These are phyloP conservation scores for Andricus curvator DNA, from an alignment of 2,888 invertebrate species.

Conservation along the genomic window DNA sequence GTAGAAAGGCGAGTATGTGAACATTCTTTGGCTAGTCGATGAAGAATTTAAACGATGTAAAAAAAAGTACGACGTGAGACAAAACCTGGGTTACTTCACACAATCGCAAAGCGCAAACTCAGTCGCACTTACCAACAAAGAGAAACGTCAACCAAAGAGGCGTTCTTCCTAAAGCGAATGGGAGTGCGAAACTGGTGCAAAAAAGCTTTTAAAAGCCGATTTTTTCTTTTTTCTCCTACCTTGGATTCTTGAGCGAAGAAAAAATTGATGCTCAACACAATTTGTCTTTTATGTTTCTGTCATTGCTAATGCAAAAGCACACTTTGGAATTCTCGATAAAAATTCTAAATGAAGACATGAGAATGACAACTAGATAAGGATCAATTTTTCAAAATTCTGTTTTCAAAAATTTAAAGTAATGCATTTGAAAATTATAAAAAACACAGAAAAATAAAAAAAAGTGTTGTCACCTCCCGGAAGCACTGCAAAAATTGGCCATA, in stretches of 20 bases:
- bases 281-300: background rate
- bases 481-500: too few relatives aligned
- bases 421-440: too few relatives aligned
- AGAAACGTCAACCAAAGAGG: constrained; percentile 27
- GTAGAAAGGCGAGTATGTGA: background rate
- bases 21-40: constrained; percentile 31
- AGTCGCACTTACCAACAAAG: constrained; percentile 34
- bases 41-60: constrained; percentile 38
- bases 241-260: constrained; percentile 1
- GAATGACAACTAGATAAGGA: too few relatives aligned
- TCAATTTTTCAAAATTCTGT: too few relatives aligned
- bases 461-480: too few relatives aligned
- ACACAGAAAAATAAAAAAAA: too few relatives aligned
- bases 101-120: constrained; percentile 27
- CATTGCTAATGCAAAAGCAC: background rate
- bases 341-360: background rate
- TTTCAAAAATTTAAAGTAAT: too few relatives aligned
- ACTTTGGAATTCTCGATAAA: background rate
- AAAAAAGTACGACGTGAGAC: constrained; percentile 32
- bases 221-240: constrained; percentile 37
- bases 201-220: constrained; percentile 25
- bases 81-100: constrained; percentile 28
- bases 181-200: constrained; percentile 29
- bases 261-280: constrained; percentile 41
- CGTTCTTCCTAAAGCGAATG: constrained; percentile 28